A percentile compares a stretch with the other conserved stretches of the same genome.
phyloP scores from a whole-genome alignment of 2,797 vertebrate genomes.

The Ispidina lecontei region DNA sequence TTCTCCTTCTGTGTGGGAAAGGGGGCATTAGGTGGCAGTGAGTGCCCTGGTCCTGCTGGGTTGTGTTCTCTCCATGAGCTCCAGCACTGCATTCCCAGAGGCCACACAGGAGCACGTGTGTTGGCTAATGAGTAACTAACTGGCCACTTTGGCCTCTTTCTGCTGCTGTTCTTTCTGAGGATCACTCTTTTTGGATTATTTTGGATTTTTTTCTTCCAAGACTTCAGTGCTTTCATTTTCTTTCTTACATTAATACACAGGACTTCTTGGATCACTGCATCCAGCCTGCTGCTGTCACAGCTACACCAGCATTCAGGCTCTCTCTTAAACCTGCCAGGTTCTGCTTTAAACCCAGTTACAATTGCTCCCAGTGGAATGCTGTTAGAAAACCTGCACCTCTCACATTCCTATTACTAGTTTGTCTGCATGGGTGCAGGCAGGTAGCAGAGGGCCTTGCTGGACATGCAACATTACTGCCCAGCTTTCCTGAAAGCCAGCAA shows the following conservation, averaged over 20 bases:
- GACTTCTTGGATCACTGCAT: neutral
- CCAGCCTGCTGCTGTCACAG: neutral
- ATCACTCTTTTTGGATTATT: neutral
- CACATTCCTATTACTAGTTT: neutral
- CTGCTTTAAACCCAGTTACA: neutral
- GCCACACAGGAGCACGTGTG: neutral
- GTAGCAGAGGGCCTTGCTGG: neutral
- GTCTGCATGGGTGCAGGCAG: neutral
- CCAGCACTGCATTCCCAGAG: neutral
- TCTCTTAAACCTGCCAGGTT: neutral
- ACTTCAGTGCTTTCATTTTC: neutral
- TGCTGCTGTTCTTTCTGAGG: neutral
- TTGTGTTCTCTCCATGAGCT: neutral
- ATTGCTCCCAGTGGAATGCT: constrained; percentile 18
- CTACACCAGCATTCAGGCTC: neutral
- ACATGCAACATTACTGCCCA: neutral
- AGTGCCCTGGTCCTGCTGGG: neutral
- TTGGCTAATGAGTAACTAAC: constrained; percentile 54
- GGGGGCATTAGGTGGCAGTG: accelerated
- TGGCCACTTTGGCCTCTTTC: neutral
- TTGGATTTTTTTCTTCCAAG: neutral
- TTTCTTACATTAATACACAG: neutral
- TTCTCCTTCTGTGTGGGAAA: neutral
- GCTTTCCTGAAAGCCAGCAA: neutral
- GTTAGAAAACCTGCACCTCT: neutral